Base-by-base conservation (phyloP, 35 echinoderm and acorn worm genomes). In the Nesometra sesokonis region DNA sequence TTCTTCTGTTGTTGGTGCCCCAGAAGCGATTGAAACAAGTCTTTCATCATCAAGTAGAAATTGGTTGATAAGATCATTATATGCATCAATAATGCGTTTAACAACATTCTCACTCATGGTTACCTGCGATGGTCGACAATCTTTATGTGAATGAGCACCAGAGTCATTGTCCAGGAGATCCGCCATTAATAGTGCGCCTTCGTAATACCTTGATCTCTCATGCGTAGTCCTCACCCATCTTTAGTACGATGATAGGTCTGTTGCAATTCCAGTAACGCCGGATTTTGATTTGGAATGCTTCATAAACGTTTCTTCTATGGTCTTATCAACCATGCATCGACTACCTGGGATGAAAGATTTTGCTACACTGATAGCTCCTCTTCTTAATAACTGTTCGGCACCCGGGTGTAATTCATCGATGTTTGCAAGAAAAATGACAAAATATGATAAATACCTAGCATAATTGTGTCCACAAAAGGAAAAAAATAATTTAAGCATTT, bases 291-390 rank as follows among this genome's bases (percentile, higher is more conserved):
- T 29, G 23, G n/a, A 32, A 43, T 43, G 38, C 38, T 43, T 43
- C 81, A 82, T 37, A 31, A 35, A 37, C 2, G 81, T 35, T 36
- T 82, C 35, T 34, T 37, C 81, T 5, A 82, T 35, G 5, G 81
- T 82, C 35, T 35, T 33, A 31, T 82, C 81, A 37, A 37, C 81
- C 2, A 11, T 31, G 35, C 81, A 82, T 11, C 81, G 31, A 82
- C 13, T 82, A 29, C 32, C 31, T 34, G 35, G 33, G 31, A 82
- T 36, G 33, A 82, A 82, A n/a, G 81, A 82, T 9, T 31, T 27
- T 11, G 81, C 81, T 33, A 82, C 81, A 82, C 81, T 82, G 23
- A 82, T 34, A 31, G 81, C 81, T 34, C 81, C 81, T n/a, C 23
- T 82, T 35, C 35, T 37, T 30, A 82, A 30, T 11, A 82, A 36